Conservation (phyloP, 2,888 invertebrate species). For the Heteromyza rotundicornis region DNA sequence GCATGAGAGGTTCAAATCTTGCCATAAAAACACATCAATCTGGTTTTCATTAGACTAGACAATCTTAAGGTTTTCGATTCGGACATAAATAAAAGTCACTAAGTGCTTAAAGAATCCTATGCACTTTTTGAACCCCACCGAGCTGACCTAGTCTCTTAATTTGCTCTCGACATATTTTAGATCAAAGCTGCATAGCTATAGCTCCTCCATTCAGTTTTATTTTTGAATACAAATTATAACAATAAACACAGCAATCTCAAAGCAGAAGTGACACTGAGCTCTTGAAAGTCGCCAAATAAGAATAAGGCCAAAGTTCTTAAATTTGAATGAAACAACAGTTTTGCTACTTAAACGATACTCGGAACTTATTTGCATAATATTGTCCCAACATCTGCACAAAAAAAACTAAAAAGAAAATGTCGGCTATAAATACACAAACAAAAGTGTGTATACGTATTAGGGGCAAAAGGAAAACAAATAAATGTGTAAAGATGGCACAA, state of each 20-base stretch:
- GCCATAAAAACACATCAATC: too few species aligned
- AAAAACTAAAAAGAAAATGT: neutral
- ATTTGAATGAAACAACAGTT: constrained; percentile 14
- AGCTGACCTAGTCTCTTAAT: neutral
- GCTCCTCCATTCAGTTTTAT: too few species aligned
- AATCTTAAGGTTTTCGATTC: too few species aligned
- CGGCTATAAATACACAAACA: neutral
- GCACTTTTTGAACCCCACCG: too few species aligned
- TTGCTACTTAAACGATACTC: constrained; percentile 1
- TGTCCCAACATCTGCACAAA: neutral
- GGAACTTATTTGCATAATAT: constrained; percentile 2
- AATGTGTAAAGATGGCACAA: neutral
- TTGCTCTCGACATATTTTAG: neutral
- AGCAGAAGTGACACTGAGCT: neutral
- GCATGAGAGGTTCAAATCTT: too few species aligned
- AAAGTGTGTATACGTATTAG: neutral
- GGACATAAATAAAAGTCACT: too few species aligned
- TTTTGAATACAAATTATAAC: too few species aligned
- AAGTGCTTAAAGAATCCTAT: too few species aligned
- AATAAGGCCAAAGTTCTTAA: neutral
- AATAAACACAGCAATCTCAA: too few species aligned
- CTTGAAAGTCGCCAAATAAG: constrained; percentile 8
- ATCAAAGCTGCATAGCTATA: too few species aligned
- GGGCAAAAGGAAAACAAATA: neutral
- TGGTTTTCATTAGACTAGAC: too few species aligned